Evolutionary conservation across 1,140 invertebrate genomes (phyloP).

Genomic region (Lordiphosa mommai): DNA sequence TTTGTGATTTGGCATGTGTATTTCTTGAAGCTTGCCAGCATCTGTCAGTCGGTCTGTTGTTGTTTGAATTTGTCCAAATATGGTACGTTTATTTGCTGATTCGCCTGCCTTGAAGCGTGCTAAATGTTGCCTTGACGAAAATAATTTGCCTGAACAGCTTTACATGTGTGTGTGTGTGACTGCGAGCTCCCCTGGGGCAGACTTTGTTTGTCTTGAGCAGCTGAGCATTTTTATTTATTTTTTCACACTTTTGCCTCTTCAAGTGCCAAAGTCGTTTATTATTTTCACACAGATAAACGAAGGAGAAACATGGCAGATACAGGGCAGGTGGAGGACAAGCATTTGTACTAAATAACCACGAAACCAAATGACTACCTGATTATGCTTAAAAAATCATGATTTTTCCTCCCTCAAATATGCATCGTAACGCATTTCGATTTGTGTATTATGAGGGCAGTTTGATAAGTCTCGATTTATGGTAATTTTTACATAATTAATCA

Average conservation of each 20-base stretch:
- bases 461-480: no score
- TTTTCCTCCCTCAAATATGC: slow-evolving; percentile 1
- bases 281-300: slow-evolving; percentile 69
- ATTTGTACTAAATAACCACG: no score
- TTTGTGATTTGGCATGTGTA: slow-evolving; percentile 21
- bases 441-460: no score
- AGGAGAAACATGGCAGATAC: slow-evolving; percentile 8
- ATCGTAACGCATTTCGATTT: background rate
- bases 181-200: slow-evolving; percentile 23
- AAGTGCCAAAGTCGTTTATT: slow-evolving; percentile 73
- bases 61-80: slow-evolving; percentile 62
- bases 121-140: slow-evolving; percentile 72
- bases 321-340: background rate
- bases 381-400: no score
- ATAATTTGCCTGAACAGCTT: slow-evolving; percentile 57
- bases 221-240: slow-evolving; percentile 64
- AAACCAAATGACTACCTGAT: no score
- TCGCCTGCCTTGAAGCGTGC: slow-evolving; percentile 62
- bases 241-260: slow-evolving; percentile 59
- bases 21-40: slow-evolving; percentile 22
- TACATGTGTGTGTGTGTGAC: slow-evolving; percentile 12
- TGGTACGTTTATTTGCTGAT: slow-evolving; percentile 68
- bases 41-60: slow-evolving; percentile 42
- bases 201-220: slow-evolving; percentile 62
- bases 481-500: no score